These are phyloP conservation scores for Melinaea menophilus DNA, from an alignment of 2,888 invertebrate genomes.

Conservation along the genomic window DNA sequence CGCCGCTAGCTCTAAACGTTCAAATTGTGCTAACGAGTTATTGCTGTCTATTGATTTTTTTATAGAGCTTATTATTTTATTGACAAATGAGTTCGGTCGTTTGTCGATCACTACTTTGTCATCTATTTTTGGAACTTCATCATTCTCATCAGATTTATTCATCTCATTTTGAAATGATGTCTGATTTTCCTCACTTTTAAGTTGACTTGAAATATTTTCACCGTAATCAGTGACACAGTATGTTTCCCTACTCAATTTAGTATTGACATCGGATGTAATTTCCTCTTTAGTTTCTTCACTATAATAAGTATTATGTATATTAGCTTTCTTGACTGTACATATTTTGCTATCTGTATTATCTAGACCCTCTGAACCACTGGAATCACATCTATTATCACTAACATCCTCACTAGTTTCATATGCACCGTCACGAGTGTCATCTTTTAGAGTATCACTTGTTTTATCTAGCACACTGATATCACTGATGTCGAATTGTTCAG, in stretches of 20 bases:
- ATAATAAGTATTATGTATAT: background rate
- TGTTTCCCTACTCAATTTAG: slow-evolving; percentile 7
- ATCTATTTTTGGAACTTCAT: background rate
- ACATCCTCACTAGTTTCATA: slow-evolving; percentile 29
- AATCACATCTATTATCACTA: slow-evolving; percentile 33
- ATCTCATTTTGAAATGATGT: background rate
- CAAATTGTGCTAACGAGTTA: slow-evolving; percentile 55
- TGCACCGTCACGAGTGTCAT: slow-evolving; percentile 18
- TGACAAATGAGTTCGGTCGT: slow-evolving; percentile 41
- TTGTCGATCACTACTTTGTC: slow-evolving; percentile 14
- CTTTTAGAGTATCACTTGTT: slow-evolving; percentile 40
- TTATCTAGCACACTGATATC: slow-evolving; percentile 40
- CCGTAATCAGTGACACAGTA: slow-evolving; percentile 6
- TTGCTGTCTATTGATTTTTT: slow-evolving; percentile 44
- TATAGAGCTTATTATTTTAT: slow-evolving; percentile 45
- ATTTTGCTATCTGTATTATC: slow-evolving; percentile 11
- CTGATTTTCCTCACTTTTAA: background rate
- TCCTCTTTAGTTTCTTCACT: background rate
- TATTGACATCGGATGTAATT: background rate
- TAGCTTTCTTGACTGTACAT: background rate
- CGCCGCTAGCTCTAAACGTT: slow-evolving; percentile 52
- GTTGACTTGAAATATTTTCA: background rate
- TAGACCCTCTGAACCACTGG: slow-evolving; percentile 3
- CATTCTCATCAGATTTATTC: background rate
- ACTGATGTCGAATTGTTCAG: slow-evolving; percentile 25